A percentile compares a stretch with the other conserved stretches of the same genome.
phyloP scores from a whole-genome alignment of 2,113 vertebrate genomes.

The Hypanus sabinus region DNA sequence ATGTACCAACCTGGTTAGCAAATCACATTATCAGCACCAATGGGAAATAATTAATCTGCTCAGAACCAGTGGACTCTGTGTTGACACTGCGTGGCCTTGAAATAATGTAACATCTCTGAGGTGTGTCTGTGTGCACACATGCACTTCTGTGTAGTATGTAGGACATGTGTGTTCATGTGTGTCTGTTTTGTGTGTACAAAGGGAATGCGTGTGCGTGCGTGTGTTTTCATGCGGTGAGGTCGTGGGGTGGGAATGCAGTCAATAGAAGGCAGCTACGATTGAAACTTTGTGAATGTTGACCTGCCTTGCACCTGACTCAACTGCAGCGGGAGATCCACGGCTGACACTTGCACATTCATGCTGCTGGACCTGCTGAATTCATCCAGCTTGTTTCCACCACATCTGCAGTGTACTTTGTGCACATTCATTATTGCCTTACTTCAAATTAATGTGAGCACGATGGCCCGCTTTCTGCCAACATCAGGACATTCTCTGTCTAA shows the following conservation, averaged over 20 bases:
- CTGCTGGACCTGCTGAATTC: too few relatives aligned
- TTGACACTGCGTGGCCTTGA: not conserved
- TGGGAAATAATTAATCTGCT: not conserved
- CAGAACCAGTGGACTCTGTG: not conserved
- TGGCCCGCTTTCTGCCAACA: not conserved
- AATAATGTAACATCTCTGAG: not conserved
- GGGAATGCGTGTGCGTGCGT: too few relatives aligned
- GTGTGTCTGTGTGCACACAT: too few relatives aligned
- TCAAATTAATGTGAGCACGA: not conserved
- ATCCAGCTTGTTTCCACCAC: too few relatives aligned
- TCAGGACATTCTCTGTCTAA: not conserved
- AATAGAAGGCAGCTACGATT: not conserved
- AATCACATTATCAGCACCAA: not conserved
- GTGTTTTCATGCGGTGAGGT: too few relatives aligned
- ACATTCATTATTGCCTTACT: not conserved
- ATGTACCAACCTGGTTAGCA: not conserved
- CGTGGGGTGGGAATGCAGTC: not conserved
- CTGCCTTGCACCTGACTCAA: not conserved
- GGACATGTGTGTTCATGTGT: too few relatives aligned
- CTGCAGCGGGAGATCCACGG: not conserved
- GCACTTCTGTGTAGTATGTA: too few relatives aligned
- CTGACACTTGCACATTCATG: not conserved
- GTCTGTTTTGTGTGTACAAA: too few relatives aligned
- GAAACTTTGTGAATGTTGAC: not conserved
- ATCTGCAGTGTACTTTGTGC: too few relatives aligned